Evolutionary conservation across 2,888 invertebrate genomes (phyloP).

Genomic region (Dryobota labecula): DNA sequence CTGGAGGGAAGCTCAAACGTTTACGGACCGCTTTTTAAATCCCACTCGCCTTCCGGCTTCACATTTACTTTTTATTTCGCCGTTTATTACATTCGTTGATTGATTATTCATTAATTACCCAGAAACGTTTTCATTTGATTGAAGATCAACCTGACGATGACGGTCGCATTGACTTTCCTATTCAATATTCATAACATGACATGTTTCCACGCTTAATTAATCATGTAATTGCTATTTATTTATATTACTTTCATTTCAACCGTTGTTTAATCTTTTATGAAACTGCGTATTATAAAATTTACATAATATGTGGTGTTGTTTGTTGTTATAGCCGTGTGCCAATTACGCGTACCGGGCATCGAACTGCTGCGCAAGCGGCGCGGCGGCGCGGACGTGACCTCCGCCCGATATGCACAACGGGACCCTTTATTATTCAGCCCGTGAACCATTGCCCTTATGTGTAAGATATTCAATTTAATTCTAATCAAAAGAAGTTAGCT

Average conservation of each 20-base stretch:
- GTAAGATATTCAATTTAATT: conserved; percentile 73
- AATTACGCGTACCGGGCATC: conserved; percentile 73
- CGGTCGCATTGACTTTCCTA: conserved; percentile 73
- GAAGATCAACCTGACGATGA: conserved; percentile 62
- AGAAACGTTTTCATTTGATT: conserved; percentile 66
- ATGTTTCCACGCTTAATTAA: conserved; percentile 74
- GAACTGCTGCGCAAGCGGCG: conserved; percentile 78
- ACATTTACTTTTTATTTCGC: conserved; percentile 42
- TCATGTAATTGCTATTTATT: conserved; percentile 69
- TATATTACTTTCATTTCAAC: conserved; percentile 65
- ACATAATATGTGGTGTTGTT: conserved; percentile 50
- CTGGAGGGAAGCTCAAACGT: conserved; percentile 20
- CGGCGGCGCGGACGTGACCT: conserved; percentile 82
- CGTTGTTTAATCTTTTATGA: conserved; percentile 38
- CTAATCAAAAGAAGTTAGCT: conserved; percentile 70
- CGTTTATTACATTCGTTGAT: conserved; percentile 59
- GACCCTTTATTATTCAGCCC: conserved; percentile 81
- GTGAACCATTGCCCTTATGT: conserved; percentile 75
- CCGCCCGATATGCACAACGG: conserved; percentile 77
- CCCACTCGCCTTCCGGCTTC: conserved; percentile 41
- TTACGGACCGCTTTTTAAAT: conserved; percentile 38
- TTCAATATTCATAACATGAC: conserved; percentile 81
- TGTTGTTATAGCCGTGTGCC: conserved; percentile 59
- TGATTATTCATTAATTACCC: conserved; percentile 67
- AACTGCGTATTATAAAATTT: conserved; percentile 31